Conservation (phyloP, 2,888 invertebrate genomes). For the Axea sp. region DNA sequence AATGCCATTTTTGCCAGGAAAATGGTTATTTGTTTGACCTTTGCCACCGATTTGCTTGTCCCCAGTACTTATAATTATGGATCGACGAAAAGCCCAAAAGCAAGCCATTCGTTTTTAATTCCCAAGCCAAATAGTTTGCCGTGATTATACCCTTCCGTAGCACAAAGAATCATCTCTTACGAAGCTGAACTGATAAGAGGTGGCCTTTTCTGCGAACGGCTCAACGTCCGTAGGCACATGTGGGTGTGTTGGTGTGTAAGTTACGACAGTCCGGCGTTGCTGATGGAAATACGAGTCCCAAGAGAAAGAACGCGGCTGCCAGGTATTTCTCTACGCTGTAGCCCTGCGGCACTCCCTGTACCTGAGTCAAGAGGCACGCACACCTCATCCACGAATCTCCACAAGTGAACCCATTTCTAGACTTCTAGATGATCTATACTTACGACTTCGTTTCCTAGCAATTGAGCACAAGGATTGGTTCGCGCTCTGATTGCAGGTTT, state of each 20-base stretch:
- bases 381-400: conserved; percentile 30
- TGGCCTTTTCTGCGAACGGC: conserved; percentile 39
- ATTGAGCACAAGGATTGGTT: conserved; percentile 29
- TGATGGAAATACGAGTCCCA: conserved; percentile 51
- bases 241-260: conserved; percentile 56
- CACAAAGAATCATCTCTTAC: conserved; percentile 42
- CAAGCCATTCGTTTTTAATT: conserved; percentile 22
- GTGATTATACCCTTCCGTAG: conserved; percentile 26
- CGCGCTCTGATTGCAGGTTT: conserved; percentile 69
- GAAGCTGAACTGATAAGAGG: conserved; percentile 43
- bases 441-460: conserved; percentile 45
- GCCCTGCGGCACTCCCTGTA: conserved; percentile 56
- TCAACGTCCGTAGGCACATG: conserved; percentile 11
- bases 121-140: conserved; percentile 2
- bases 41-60: conserved; percentile 3
- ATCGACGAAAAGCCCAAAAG: conserved; percentile 16
- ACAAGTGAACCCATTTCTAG: too few species aligned
- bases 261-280: conserved; percentile 51
- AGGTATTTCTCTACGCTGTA: conserved; percentile 56
- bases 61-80: conserved; percentile 11
- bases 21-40: conserved; percentile 1
- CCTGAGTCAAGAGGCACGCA: conserved; percentile 45
- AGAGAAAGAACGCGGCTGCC: conserved; percentile 52
- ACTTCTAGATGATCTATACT: too few species aligned
- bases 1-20: conserved; percentile 1